Base-by-base conservation (phyloP, 2,888 invertebrate species). In the Lepidonotus clava region DNA sequence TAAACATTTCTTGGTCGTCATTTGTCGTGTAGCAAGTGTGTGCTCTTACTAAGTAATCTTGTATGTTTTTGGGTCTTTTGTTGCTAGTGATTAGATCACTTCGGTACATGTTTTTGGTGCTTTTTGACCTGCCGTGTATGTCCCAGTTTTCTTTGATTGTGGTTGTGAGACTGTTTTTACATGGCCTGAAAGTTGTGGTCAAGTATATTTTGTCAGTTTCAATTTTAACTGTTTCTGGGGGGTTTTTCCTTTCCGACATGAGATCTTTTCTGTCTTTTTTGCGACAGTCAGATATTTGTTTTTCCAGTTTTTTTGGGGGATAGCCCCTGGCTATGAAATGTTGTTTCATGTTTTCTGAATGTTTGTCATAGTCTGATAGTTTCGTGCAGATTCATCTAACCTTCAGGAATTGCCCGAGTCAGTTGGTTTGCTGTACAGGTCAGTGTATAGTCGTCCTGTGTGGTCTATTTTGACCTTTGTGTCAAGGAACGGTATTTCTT, bases 401-500 rank as follows among this genome's bases (percentile, higher is more conserved):
- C 14, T 34, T 32, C 14, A 36, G 14, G 4, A 32, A 32, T 71
- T 71, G 71, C 4, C 32, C 6, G 71, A 6, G 32, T 71, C 71
- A 32, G 71, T 71, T 6, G 71, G 71, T 71, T 71, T 71, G 4
- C 32, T 71, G 71, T 71, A 71, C 71, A 71, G 34, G 34, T 32
- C 38, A 32, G 71, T 71, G 71, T 71, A 71, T 34, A 71, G n/a
- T 11, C 28, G 8, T 18, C 32, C 34, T 21, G 4, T n/a, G 34
- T 11, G 5, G 28, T 71, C n/a, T 32, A 36, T 32, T 21, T 32
- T 71, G 5, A 71, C 71, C 38, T 2, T 32, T 32, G 71, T 71
- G n/a, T 71, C 38, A 2, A 71, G 71, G 71, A 71, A 71, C 2
- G 34, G 2, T 6, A 71, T 21, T 71, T 71, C 34, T 34, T 71